Base-by-base conservation (phyloP, 2,113 vertebrate species). In the Brachypteracias leptosomus region DNA sequence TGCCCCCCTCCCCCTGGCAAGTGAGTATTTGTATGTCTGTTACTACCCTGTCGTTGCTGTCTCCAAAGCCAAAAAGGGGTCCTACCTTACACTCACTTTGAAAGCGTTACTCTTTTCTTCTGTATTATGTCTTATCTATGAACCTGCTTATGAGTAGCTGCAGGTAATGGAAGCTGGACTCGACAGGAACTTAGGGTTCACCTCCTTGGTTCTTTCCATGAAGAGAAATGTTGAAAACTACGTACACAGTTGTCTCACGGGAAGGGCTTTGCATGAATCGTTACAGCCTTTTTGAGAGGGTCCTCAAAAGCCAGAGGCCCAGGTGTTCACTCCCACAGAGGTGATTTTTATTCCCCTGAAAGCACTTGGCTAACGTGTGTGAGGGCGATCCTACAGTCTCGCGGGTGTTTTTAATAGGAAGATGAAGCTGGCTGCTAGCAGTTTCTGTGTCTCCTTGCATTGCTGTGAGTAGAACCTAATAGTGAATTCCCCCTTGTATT, bases 401-500 rank as follows among this genome's bases (percentile, higher is more conserved):
- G 0, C 58, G 54, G 91, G 90, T 67, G 73, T 73, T 81, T 75
- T 90, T 88, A 74, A 42, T 44, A 63, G 75, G 67, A 94, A 93
- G 85, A 47, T 0, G 4, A 84, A 94, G 58, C 86, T 95, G 63
- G 25, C 63, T 92, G 47, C 38, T 31, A 35, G 26, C 79, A 59
- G 21, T 90, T 91, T 89, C 78, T 91, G 13, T 6, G 0, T 58
- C 57, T 88, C 65, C 57, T 90, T 93, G 42, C 74, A 31, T 36
- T 85, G 78, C 92, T 1, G 3, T 38, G 29, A 95, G 84, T 89
- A 88, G 90, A 97, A 59, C 90, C 85, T 93, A 90, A 85, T 74
- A 85, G 94, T 93, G 36, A 88, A 97, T 94, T 93, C 84, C 89
- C 75, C 33, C 61, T 90, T 73, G 68, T 79, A 35, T 95, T 77